phyloP scores from a whole-genome alignment of 2,797 vertebrate species.

The Paedocypris micromegethes region DNA sequence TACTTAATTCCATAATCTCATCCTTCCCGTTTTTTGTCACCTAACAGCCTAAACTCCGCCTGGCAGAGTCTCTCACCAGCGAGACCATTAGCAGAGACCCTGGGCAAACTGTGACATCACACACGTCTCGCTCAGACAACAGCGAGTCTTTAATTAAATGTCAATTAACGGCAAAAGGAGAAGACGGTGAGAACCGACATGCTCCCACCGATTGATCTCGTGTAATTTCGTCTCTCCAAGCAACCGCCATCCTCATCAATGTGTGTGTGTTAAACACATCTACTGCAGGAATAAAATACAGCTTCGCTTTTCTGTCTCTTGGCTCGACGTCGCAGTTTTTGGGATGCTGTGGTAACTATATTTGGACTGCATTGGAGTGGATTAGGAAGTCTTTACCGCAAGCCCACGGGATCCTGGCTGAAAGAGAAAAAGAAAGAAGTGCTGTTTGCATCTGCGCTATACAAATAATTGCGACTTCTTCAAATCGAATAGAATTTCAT shows the following conservation, averaged over 20 bases:
- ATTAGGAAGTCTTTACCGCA: conserved; percentile 75
- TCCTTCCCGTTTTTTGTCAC: too few relatives aligned
- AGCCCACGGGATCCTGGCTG: conserved; percentile 74
- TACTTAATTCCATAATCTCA: too few relatives aligned
- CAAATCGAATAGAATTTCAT: conserved; percentile 73
- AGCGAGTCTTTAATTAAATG: conserved; percentile 63
- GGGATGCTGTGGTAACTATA: conserved; percentile 70
- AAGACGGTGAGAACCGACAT: conserved; percentile 39
- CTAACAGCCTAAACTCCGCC: conserved; percentile 51
- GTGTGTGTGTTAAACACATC: conserved; percentile 61
- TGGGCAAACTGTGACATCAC: conserved; percentile 56
- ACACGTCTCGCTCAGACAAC: conserved; percentile 45
- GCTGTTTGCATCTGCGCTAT: conserved; percentile 73
- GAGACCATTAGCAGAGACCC: conserved; percentile 50
- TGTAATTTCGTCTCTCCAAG: conserved; percentile 45
- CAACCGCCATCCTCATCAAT: conserved; percentile 48
- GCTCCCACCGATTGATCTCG: conserved; percentile 38
- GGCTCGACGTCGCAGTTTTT: conserved; percentile 65
- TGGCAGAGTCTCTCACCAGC: conserved; percentile 50
- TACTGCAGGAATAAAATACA: conserved; percentile 51
- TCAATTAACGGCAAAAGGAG: conserved; percentile 51
- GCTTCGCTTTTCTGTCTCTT: conserved; percentile 57
- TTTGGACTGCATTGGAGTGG: conserved; percentile 77
- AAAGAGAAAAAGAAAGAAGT: conserved; percentile 66
- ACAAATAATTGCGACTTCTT: conserved; percentile 80